phyloP scores from a whole-genome alignment of 2,888 invertebrate species.

The Eueremaeus valkanovi region DNA sequence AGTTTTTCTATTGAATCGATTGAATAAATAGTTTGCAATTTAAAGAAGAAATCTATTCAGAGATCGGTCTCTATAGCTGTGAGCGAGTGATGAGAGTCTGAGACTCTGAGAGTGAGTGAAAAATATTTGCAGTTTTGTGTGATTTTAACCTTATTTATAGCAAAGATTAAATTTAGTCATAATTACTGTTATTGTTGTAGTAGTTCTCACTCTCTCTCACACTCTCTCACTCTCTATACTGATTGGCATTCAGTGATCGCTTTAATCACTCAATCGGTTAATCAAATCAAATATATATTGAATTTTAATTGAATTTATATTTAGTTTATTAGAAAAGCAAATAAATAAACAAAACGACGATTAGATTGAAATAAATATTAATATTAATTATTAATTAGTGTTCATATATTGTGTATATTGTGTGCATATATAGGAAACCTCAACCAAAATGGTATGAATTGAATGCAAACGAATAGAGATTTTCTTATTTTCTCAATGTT shows the following conservation, averaged over 20 bases:
- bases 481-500: neutral
- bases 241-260: neutral
- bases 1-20: too few relatives aligned
- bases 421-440: too few relatives aligned
- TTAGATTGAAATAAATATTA: too few relatives aligned
- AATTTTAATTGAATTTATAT: neutral
- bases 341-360: neutral
- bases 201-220: too few relatives aligned
- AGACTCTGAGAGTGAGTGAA: neutral
- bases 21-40: too few relatives aligned
- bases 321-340: neutral
- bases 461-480: neutral
- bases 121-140: slow-evolving; percentile 17
- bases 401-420: too few relatives aligned
- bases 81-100: neutral
- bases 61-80: neutral
- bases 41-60: too few relatives aligned
- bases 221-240: too few relatives aligned
- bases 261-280: neutral
- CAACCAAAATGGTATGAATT: slow-evolving; percentile 3
- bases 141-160: slow-evolving; percentile 49
- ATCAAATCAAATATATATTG: neutral
- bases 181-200: too few relatives aligned
- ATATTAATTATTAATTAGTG: too few relatives aligned
- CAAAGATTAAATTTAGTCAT: too few relatives aligned